Percentiles rank a stretch among this genome's conserved stretches.
Evolutionary conservation across 1,140 invertebrate species (phyloP).

Genomic region (Coptotermes formosanus): DNA sequence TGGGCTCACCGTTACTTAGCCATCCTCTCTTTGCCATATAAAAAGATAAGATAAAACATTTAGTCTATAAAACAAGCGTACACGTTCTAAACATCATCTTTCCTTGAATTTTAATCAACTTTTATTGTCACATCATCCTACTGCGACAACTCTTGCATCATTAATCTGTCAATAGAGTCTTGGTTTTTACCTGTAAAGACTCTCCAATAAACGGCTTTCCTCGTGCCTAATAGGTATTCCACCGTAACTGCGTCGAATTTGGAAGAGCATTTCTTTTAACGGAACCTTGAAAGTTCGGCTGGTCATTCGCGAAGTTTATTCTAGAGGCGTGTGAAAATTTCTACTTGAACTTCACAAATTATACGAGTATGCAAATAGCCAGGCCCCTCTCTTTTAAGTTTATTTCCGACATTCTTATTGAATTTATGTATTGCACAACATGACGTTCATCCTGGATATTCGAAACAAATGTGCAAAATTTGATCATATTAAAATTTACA

Average conservation of each 20-base stretch:
- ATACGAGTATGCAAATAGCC: too few relatives aligned
- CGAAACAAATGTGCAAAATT: too few relatives aligned
- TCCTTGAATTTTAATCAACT: slow-evolving; percentile 30
- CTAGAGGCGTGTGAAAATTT: background rate
- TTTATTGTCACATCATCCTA: slow-evolving; percentile 19
- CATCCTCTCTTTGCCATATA: background rate
- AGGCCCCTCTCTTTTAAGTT: too few relatives aligned
- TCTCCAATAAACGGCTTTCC: background rate
- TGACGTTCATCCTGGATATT: too few relatives aligned
- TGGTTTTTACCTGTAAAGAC: background rate
- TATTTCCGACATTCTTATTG: too few relatives aligned
- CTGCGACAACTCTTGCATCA: slow-evolving; percentile 5
- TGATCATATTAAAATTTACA: too few relatives aligned
- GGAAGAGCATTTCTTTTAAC: background rate
- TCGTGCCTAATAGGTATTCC: background rate
- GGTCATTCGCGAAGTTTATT: slow-evolving; percentile 6
- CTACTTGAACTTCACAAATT: too few relatives aligned
- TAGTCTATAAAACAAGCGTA: background rate
- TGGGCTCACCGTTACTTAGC: background rate
- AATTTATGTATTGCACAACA: too few relatives aligned
- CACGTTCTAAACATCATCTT: slow-evolving; percentile 23
- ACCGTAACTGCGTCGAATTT: background rate
- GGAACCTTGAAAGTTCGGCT: background rate
- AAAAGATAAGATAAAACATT: background rate
- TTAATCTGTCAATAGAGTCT: background rate